Base-by-base conservation (phyloP, 2,113 vertebrate species). In the Caranx melampygus region DNA sequence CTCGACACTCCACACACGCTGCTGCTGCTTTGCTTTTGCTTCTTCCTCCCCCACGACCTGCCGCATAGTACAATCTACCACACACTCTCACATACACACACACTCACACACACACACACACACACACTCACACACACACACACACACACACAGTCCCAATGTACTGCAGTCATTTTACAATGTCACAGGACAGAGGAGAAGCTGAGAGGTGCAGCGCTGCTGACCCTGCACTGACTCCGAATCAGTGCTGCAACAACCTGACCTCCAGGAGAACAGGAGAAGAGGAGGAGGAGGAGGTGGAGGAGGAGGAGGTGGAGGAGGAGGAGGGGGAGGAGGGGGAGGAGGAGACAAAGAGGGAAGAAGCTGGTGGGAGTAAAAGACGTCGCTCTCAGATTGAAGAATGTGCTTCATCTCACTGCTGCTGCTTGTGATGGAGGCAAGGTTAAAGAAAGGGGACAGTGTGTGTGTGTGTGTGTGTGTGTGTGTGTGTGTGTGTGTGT, bases 161-260 rank as follows among this genome's bases (percentile, higher is more conserved):
- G 78, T 87, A 78, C 94, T 94, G 95, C 94, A 95, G 93, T 93
- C 91, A 93, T 94, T 94, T 93, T 85, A 90, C 93, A 94, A 94
- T 91, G 94, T 93, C 92, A 93, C 81, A 87, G 80, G 58, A 88
- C 81, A 40, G 73, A 89, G 87, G 63, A 66, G 10, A 54, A n/a
- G 52, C 57, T 12, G 49, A 68, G 42, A 64, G 59, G 31, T 44
- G 35, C 49, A 4, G 61, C 51, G 54, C 51, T 47, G 59, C 35
- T 86, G 84, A 87, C 69, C 86, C 64, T 60, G 37, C 80, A 71
- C 37, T 86, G 57, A 81, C 66, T 83, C 61, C 26, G 59, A 62
- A 37, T 72, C 69, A 3, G 35, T 72, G 72, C 84, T 72, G 84
- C 78, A 84, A 67, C 79, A 65, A 54, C 51, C 78, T 83, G 79